These are phyloP conservation scores for Cyaniris semiargus DNA, from an alignment of 2,888 invertebrate species.

Conservation along the genomic window DNA sequence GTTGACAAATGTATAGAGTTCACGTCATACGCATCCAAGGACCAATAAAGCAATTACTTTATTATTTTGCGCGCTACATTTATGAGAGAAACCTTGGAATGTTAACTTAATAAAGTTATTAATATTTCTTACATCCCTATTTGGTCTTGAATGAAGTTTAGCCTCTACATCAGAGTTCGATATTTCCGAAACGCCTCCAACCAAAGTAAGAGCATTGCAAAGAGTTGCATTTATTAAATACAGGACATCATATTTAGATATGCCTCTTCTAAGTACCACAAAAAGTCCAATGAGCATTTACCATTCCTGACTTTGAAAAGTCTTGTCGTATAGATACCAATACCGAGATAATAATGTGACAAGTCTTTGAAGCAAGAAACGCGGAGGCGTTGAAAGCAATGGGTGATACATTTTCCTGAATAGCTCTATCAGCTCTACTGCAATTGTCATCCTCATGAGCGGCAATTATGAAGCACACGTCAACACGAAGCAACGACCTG, in stretches of 20 bases:
- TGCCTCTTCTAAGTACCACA: background rate
- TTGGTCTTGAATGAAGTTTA: background rate
- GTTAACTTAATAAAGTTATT: background rate
- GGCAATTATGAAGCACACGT: constrained; percentile 15
- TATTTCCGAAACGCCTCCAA: background rate
- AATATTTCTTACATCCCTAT: background rate
- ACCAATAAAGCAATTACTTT: constrained; percentile 19
- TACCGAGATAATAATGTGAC: background rate
- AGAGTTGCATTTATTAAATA: background rate
- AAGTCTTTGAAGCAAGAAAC: background rate
- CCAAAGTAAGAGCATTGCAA: background rate
- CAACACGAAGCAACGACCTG: constrained; percentile 28
- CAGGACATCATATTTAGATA: background rate
- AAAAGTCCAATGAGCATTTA: background rate
- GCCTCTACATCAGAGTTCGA: background rate
- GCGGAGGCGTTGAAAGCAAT: background rate
- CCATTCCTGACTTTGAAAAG: background rate
- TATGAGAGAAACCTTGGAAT: background rate
- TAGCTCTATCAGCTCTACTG: constrained; percentile 7
- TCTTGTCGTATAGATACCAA: background rate
- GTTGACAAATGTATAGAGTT: constrained; percentile 10
- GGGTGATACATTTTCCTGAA: constrained; percentile 11
- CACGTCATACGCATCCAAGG: constrained; percentile 10
- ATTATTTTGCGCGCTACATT: constrained; percentile 10
- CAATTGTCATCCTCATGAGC: background rate